Percentiles rank a stretch among this genome's conserved stretches.
These are phyloP conservation scores for Nomada ruficornis DNA, from an alignment of 2,888 invertebrate species.

Conservation along the genomic window DNA sequence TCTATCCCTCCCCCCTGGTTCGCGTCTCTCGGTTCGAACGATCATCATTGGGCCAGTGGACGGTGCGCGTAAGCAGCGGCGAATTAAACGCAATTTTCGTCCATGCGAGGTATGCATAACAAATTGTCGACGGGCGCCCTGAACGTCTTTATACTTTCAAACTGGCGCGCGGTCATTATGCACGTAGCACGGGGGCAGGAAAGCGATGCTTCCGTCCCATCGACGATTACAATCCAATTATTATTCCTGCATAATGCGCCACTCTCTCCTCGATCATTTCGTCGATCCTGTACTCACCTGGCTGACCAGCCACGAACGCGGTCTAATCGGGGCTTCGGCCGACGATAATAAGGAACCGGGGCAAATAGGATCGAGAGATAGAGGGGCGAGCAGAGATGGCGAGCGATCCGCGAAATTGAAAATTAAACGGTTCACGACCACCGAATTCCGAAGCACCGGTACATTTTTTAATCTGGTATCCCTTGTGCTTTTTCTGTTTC, in stretches of 20 bases:
- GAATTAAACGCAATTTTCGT: slow-evolving; percentile 80
- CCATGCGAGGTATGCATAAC: slow-evolving; percentile 77
- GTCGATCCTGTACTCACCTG: slow-evolving; percentile 64
- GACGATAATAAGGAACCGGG: slow-evolving; percentile 53
- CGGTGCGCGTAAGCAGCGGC: slow-evolving; percentile 62
- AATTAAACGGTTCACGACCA: slow-evolving; percentile 72
- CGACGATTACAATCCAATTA: slow-evolving; percentile 80
- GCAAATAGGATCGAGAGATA: not conserved
- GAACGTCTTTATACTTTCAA: slow-evolving; percentile 77
- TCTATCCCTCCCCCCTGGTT: not conserved
- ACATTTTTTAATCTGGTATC: slow-evolving; percentile 52
- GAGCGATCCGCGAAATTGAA: slow-evolving; percentile 69
- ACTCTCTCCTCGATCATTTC: slow-evolving; percentile 12
- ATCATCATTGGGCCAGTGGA: slow-evolving; percentile 2
- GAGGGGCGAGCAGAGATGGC: not conserved
- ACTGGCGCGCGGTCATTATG: slow-evolving; percentile 57
- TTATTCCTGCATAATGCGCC: slow-evolving; percentile 74
- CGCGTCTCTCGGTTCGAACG: not conserved
- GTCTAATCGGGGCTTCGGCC: slow-evolving; percentile 58
- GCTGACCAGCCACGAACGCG: slow-evolving; percentile 39
- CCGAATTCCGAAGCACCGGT: not conserved
- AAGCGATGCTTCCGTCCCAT: slow-evolving; percentile 67
- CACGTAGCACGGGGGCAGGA: slow-evolving; percentile 64
- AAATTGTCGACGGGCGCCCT: slow-evolving; percentile 70
- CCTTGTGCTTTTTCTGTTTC: slow-evolving; percentile 77